A percentile compares a stretch with the other conserved stretches of the same genome.
Conservation (phyloP, 2,797 vertebrate genomes). For the Hydrolagus colliei region DNA sequence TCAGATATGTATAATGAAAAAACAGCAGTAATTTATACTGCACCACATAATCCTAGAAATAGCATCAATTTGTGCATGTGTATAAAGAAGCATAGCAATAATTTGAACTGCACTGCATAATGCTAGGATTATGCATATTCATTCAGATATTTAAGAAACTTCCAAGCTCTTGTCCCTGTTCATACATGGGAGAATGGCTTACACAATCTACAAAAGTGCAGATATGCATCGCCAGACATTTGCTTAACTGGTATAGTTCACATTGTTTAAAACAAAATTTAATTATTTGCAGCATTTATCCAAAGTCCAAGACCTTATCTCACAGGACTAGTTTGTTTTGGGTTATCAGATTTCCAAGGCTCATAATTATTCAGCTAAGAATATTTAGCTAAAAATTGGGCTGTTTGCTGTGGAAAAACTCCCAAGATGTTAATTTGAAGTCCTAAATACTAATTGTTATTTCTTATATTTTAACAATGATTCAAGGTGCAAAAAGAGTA, state of each 20-base stretch:
- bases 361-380: neutral
- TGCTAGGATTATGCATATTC: neutral
- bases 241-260: neutral
- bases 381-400: neutral
- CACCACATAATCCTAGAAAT: neutral
- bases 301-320: neutral
- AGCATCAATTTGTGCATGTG: neutral
- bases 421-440: neutral
- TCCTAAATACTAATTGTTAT: neutral
- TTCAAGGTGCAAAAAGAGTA: neutral
- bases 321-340: neutral
- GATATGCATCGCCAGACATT: neutral
- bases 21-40: neutral
- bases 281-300: neutral
- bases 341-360: constrained; percentile 4
- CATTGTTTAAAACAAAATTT: neutral
- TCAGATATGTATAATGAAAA: too few species aligned
- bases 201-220: constrained; percentile 7
- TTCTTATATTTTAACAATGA: neutral
- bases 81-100: neutral
- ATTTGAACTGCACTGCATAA: neutral
- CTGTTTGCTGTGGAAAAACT: neutral
- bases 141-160: neutral
- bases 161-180: too few species aligned
- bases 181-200: neutral